Evolutionary conservation across 2,797 vertebrate species (phyloP).

Genomic region (Oophaga sylvatica): DNA sequence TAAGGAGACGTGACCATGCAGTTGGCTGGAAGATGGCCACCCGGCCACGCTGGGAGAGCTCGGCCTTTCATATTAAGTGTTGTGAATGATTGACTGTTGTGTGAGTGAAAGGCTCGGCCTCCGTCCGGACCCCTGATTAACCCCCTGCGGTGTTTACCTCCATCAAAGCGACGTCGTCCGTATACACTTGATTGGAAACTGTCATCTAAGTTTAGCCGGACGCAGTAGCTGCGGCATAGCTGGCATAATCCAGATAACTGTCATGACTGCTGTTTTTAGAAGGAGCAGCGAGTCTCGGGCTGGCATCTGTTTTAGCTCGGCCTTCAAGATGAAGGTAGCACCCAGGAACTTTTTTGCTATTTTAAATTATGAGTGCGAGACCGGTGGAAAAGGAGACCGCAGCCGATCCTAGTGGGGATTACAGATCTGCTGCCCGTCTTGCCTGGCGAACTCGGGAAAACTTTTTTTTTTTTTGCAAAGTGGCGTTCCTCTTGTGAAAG

Average conservation of each 20-base stretch:
- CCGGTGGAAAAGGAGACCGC: slow-evolving; percentile 50
- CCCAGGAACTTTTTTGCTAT: slow-evolving; percentile 62
- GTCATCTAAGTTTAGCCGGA: slow-evolving; percentile 93
- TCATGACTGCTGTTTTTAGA: slow-evolving; percentile 94
- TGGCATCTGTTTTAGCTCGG: slow-evolving; percentile 80
- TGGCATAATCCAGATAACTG: slow-evolving; percentile 88
- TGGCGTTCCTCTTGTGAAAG: slow-evolving; percentile 65
- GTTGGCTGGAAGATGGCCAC: neutral
- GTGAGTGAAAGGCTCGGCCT: slow-evolving; percentile 62
- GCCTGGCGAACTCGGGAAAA: slow-evolving; percentile 63
- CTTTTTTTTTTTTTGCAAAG: slow-evolving; percentile 10
- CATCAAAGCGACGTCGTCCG: slow-evolving; percentile 69
- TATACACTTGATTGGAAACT: slow-evolving; percentile 77
- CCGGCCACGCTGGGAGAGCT: neutral
- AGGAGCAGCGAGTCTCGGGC: slow-evolving; percentile 78
- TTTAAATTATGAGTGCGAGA: slow-evolving; percentile 63
- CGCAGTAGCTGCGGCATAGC: slow-evolving; percentile 83
- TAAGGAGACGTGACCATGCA: neutral
- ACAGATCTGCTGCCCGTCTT: slow-evolving; percentile 58
- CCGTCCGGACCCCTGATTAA: slow-evolving; percentile 62
- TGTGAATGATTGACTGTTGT: slow-evolving; percentile 33
- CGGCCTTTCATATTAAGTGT: slow-evolving; percentile 23
- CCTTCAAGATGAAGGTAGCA: slow-evolving; percentile 76
- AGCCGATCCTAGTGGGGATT: slow-evolving; percentile 59
- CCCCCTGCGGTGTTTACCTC: slow-evolving; percentile 74